phyloP scores from a whole-genome alignment of 2,797 vertebrate species.

The Amazona finschi region DNA sequence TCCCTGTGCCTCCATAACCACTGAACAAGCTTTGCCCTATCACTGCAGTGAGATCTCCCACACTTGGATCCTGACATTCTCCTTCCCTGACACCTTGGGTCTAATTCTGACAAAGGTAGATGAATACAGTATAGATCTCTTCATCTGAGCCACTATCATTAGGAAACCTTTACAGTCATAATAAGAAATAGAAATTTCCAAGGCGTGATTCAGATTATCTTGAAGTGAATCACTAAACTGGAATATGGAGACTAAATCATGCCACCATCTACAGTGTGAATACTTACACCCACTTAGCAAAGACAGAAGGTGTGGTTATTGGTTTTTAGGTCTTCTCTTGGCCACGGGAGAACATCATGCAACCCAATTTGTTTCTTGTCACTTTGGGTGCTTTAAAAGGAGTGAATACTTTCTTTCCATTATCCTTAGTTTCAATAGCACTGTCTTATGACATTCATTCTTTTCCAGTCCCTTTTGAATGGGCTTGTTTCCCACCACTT shows the following conservation, averaged over 20 bases:
- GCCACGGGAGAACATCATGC: not conserved
- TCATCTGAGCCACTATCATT: not conserved
- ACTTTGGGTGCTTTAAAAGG: not conserved
- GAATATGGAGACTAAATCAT: not conserved
- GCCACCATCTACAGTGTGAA: not conserved
- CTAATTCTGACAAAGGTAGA: not conserved
- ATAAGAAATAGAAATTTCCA: not conserved
- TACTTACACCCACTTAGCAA: not conserved
- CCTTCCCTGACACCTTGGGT: not conserved
- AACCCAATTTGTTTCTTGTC: not conserved
- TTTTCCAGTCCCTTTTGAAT: not conserved
- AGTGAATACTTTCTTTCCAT: not conserved
- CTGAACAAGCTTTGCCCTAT: not conserved
- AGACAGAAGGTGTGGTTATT: too few species aligned
- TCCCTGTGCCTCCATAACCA: not conserved
- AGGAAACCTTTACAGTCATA: not conserved
- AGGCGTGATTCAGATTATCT: not conserved
- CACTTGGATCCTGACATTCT: not conserved
- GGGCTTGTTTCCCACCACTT: not conserved
- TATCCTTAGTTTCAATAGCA: not conserved
- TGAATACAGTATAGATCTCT: not conserved
- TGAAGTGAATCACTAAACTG: not conserved
- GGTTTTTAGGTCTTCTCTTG: not conserved
- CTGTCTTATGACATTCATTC: not conserved
- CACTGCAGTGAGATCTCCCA: not conserved